These are phyloP conservation scores for Trichonephila clavata DNA, from an alignment of 1,140 invertebrate genomes.

Conservation along the genomic window DNA sequence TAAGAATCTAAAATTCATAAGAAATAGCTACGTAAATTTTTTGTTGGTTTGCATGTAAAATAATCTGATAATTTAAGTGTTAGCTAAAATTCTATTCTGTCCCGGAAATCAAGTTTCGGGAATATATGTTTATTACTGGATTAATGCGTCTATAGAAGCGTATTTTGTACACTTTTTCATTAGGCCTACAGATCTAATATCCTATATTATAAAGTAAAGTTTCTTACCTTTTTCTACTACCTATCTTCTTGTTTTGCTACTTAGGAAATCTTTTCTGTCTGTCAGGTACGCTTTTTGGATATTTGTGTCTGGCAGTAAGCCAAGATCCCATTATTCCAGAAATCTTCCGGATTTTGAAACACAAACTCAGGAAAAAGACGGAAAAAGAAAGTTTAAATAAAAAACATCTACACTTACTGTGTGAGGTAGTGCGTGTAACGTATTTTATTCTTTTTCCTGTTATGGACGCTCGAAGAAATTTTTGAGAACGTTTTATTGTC, in stretches of 20 bases:
- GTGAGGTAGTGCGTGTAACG: neutral
- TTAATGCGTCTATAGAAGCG: too few relatives aligned
- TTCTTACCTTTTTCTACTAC: neutral
- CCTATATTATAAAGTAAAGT: neutral
- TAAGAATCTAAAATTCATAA: too few relatives aligned
- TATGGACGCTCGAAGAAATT: neutral
- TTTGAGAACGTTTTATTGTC: neutral
- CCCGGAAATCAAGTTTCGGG: too few relatives aligned
- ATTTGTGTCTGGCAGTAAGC: neutral
- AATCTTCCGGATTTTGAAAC: neutral
- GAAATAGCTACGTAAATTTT: too few relatives aligned
- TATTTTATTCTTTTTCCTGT: neutral
- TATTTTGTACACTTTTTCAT: too few relatives aligned
- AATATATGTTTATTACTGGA: too few relatives aligned
- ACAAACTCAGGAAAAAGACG: neutral
- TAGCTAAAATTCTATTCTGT: too few relatives aligned
- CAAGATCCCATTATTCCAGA: neutral
- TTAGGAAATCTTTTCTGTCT: neutral
- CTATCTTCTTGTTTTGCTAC: neutral
- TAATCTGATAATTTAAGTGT: too few relatives aligned
- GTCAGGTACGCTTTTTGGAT: neutral
- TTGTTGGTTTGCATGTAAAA: too few relatives aligned
- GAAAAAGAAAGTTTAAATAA: neutral
- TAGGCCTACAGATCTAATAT: too few relatives aligned
- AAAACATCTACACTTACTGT: neutral